Evolutionary conservation across 2,888 invertebrate species (phyloP).

Genomic region (Scaeva pyrastri): DNA sequence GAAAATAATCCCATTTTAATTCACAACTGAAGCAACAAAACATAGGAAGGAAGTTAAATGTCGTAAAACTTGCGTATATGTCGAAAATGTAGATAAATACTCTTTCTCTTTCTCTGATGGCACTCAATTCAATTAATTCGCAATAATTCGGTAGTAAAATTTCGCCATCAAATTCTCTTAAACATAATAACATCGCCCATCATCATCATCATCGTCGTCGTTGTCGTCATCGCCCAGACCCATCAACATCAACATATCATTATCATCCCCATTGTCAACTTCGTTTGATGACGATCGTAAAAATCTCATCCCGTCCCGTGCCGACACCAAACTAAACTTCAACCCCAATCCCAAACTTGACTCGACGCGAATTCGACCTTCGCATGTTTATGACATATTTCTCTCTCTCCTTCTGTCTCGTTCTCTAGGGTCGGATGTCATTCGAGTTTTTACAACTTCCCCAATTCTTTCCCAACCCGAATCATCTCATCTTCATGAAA

Average conservation of each 20-base stretch:
- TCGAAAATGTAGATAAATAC: constrained; percentile 39
- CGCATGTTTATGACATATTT: neutral
- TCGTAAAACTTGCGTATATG: constrained; percentile 63
- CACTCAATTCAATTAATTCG: constrained; percentile 75
- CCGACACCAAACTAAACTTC: too few species aligned
- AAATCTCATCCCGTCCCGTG: constrained; percentile 59
- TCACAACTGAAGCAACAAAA: constrained; percentile 3
- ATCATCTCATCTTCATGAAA: constrained; percentile 5
- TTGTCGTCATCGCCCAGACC: constrained; percentile 46
- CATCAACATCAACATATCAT: constrained; percentile 68
- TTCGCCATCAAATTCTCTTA: constrained; percentile 63
- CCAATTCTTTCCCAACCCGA: constrained; percentile 39
- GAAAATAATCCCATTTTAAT: constrained; percentile 43
- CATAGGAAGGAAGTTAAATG: neutral
- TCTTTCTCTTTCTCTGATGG: constrained; percentile 19
- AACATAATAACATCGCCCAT: constrained; percentile 52
- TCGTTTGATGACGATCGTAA: constrained; percentile 75
- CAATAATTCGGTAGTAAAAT: constrained; percentile 75
- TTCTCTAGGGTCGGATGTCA: constrained; percentile 76
- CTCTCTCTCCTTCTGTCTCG: neutral
- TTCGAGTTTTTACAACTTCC: constrained; percentile 83
- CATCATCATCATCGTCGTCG: constrained; percentile 61
- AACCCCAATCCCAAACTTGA: too few species aligned
- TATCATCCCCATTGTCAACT: constrained; percentile 76
- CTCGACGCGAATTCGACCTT: constrained; percentile 40